Evolutionary conservation across 2,888 invertebrate species (phyloP), one percentile per base, ranked within the genome.

Genomic region (Eupelmus urozonus): DNA sequence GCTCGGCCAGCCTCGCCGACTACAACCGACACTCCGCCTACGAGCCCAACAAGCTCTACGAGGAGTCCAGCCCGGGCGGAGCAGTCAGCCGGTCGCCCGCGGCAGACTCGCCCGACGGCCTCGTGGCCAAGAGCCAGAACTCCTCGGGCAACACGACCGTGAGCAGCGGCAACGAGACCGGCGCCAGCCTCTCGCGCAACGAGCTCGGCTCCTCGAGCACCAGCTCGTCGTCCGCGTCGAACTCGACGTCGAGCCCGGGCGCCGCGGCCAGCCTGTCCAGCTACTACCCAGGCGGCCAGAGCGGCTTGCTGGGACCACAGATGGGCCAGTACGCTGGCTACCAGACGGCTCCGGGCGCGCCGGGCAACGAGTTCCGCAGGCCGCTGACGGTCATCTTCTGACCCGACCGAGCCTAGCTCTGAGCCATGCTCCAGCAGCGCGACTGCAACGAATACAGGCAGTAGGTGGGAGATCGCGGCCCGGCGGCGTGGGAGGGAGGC

Each of bases 301-400:
- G 86, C n/a, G 88, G 90, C 1, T 82, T 90, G 0, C 86, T 93
- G 0, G 92, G 92, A 29, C 91, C 93, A n/a, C 91, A 92, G 27
- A 93, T 94, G 93, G 92, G 93, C 0, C 94, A 94, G 83, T 94
- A 94, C 84, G 92, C 93, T 0, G 91, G 91, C 57, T 93, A 93
- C 78, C 91, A 92, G 0, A 91, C 92, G 0, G 91, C 92, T 5
- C 89, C 92, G 40, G 93, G 93, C 20, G 91, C 92, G 4, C 89
- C 92, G 60, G 93, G 93, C 40, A 91, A 93, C 59, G 95, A 95
- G 88, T 86, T 95, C 88, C 91, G 95, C 84, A 91, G 95, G 87
- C 95, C 95, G 0, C 90, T 95, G 20, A 94, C 95, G 65, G 95
- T 95, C 84, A 94, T 95, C 92, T 95, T 95, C 92, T 95, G 95